A percentile compares a stretch with the other conserved stretches of the same genome.
These are phyloP conservation scores for Baccha elongata DNA, from an alignment of 2,888 invertebrate species.

Conservation along the genomic window DNA sequence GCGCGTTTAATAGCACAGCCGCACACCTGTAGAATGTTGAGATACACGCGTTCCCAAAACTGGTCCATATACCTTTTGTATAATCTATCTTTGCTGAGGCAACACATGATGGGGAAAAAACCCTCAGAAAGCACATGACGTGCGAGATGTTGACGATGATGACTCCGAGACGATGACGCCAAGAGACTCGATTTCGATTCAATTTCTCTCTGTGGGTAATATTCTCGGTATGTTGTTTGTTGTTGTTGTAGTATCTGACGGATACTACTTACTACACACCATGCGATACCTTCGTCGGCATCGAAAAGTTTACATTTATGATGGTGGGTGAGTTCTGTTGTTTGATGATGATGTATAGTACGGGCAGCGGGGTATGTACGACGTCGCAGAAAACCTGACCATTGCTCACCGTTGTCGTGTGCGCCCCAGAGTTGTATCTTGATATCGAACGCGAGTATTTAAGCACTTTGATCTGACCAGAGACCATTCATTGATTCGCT, in stretches of 20 bases:
- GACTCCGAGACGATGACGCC: slow-evolving; percentile 66
- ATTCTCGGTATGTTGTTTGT: slow-evolving; percentile 54
- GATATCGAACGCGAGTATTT: slow-evolving; percentile 83
- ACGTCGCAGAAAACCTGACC: slow-evolving; percentile 74
- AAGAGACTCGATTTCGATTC: slow-evolving; percentile 41
- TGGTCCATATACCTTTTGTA: slow-evolving; percentile 53
- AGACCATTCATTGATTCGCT: slow-evolving; percentile 88
- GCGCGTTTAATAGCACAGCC: slow-evolving; percentile 10
- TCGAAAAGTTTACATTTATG: slow-evolving; percentile 67
- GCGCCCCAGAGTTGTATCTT: slow-evolving; percentile 68
- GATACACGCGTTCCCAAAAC: slow-evolving; percentile 53
- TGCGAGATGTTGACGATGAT: slow-evolving; percentile 59
- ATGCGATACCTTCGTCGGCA: slow-evolving; percentile 45
- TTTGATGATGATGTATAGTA: slow-evolving; percentile 25
- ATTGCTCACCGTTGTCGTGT: slow-evolving; percentile 70
- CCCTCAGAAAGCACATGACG: slow-evolving; percentile 69
- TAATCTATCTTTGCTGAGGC: slow-evolving; percentile 13
- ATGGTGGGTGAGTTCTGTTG: slow-evolving; percentile 60
- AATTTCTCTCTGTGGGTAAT: slow-evolving; percentile 56
- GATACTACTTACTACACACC: slow-evolving; percentile 21
- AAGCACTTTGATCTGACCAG: slow-evolving; percentile 86
- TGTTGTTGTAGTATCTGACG: slow-evolving; percentile 52
- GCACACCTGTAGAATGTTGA: slow-evolving; percentile 68
- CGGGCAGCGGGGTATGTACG: slow-evolving; percentile 63
- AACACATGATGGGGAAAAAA: slow-evolving; percentile 45